phyloP scores from a whole-genome alignment of 2,113 vertebrate species.

The Nothocercus nigrocapillus region DNA sequence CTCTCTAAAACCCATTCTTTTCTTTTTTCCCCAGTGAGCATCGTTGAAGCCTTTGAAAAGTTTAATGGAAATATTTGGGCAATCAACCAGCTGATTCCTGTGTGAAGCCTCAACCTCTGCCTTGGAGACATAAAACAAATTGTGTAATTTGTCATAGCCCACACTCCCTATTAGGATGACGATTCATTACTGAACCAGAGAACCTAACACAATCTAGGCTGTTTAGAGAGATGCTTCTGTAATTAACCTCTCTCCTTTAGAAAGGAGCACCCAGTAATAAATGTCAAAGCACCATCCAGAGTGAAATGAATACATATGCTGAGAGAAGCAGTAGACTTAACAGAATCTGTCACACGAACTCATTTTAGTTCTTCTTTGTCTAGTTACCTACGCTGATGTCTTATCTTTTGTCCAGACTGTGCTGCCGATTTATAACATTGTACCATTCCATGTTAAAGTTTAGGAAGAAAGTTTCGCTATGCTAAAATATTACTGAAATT shows the following conservation, averaged over 20 bases:
- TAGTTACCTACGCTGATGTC: neutral
- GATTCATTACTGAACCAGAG: neutral
- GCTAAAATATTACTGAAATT: neutral
- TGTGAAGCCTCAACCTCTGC: conserved; percentile 32
- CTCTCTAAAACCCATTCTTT: neutral
- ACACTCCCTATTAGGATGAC: neutral
- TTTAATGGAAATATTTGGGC: neutral
- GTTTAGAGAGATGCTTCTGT: conserved; percentile 3
- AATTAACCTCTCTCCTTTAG: conserved; percentile 30
- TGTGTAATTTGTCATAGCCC: neutral
- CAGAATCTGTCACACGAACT: neutral
- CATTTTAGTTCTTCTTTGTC: neutral
- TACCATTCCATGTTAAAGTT: neutral
- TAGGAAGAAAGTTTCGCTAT: neutral
- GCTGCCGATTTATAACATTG: neutral
- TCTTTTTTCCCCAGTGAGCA: conserved; percentile 11
- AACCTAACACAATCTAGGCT: neutral
- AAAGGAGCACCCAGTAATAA: neutral
- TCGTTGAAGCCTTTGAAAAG: neutral
- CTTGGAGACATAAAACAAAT: neutral
- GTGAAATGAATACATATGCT: neutral
- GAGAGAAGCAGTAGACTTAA: neutral
- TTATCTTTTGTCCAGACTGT: neutral
- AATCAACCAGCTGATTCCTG: conserved; percentile 31
- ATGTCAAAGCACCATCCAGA: neutral